Evolutionary conservation across 2,888 invertebrate species (phyloP), one percentile per base, ranked within the genome.

Genomic region (Oithona nana): DNA sequence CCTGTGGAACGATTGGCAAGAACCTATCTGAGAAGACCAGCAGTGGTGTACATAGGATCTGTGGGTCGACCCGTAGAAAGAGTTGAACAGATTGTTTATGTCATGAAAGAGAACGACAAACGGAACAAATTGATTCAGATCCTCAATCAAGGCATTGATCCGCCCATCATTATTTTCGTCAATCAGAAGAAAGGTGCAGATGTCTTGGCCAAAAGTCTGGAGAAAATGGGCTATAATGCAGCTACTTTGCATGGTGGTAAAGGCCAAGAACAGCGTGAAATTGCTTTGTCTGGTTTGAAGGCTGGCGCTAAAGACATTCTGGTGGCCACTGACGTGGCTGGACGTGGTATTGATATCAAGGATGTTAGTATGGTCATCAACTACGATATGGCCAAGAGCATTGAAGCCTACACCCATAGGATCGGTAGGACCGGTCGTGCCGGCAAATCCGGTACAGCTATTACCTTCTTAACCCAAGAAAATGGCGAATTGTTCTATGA

Each of bases 101-200:
- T 99, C 80, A 83, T 97, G 73, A 83, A 88, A 30, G 97, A 98
- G 73, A 84, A 86, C 66, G 93, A 95, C 71, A 99, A 99, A 75
- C 82, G 94, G 66, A 88, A 89, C 76, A 97, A 95, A 76, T 80
- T 99, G 31, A 83, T 98, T 74, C 88, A 92, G 73, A 86, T 98
- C 67, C 78, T 99, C 51, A 82, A 83, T 58, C 81, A 86, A 63
- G 88, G 89, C 28, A 84, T 93, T 63, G 93, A 94, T 71, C 95
- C 95, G 1, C 98, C 98, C 0, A 87, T 99, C 67, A 98, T 99
- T 69, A 95, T 99, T 70, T 99, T 99, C 74, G 98, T 99, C 70
- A 99, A 99, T 75, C 97, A 99, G 75, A 99, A 99, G 83, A 98
- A 95, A 75, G 97, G 97, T 64, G 98, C 95, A 0, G 98, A 98